These are phyloP conservation scores for Pseudolycoriella hygida DNA, from an alignment of 2,888 invertebrate species.

Conservation along the genomic window DNA sequence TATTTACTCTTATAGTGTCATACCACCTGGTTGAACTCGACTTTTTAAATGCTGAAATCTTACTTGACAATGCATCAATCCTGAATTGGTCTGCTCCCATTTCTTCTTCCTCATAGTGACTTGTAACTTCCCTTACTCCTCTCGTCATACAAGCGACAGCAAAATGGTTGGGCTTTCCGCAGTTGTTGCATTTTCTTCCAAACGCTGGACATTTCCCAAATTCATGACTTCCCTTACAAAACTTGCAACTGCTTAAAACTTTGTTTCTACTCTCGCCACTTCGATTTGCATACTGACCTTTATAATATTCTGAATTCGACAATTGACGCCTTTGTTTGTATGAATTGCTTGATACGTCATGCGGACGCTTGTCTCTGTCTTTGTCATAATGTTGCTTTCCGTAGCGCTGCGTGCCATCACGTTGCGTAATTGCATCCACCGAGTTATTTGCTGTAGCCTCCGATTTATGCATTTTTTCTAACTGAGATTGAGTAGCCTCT, in stretches of 20 bases:
- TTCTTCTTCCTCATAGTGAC: background rate
- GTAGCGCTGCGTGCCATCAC: too few species aligned
- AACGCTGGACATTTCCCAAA: background rate
- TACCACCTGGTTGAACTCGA: background rate
- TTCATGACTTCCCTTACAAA: background rate
- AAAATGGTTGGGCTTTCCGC: background rate
- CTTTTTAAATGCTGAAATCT: too few species aligned
- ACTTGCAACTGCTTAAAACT: background rate
- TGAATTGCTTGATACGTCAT: too few species aligned
- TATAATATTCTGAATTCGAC: too few species aligned
- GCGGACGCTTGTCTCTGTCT: too few species aligned
- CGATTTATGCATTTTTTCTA: background rate
- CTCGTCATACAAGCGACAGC: slow-evolving; percentile 1
- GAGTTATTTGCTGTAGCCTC: too few species aligned
- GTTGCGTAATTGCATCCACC: too few species aligned
- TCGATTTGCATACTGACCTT: too few species aligned
- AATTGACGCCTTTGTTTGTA: too few species aligned
- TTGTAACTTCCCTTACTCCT: background rate
- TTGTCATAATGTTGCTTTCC: background rate
- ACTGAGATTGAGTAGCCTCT: background rate
- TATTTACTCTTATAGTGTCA: background rate
- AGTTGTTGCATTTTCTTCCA: too few species aligned
- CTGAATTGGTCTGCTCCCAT: background rate
- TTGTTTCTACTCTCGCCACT: too few species aligned
- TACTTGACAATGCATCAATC: background rate